A percentile compares a stretch with the other conserved stretches of the same genome.
These are phyloP conservation scores for Ametastegia equiseti DNA, from an alignment of 2,888 invertebrate species.

Conservation along the genomic window DNA sequence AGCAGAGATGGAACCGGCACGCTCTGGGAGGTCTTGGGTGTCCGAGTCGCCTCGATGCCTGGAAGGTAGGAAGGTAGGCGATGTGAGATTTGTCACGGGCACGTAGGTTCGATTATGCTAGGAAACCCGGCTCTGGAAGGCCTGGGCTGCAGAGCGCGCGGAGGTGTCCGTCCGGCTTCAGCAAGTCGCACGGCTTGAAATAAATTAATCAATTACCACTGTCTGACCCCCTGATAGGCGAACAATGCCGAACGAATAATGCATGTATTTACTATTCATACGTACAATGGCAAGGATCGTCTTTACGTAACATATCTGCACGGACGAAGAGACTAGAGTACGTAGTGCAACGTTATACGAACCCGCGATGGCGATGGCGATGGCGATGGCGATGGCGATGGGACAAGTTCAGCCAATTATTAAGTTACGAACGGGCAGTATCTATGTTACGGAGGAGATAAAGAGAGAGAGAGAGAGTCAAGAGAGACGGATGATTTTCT, in stretches of 20 bases:
- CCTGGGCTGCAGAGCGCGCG: no score
- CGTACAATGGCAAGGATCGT: slow-evolving; percentile 27
- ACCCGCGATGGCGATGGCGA: no score
- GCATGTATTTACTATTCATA: slow-evolving; percentile 49
- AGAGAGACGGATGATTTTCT: not conserved
- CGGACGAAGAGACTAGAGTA: no score
- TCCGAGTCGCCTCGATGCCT: not conserved
- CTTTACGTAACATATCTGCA: no score
- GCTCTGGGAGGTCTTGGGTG: slow-evolving; percentile 4
- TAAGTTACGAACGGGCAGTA: slow-evolving; percentile 3
- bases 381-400: no score
- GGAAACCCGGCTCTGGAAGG: not conserved
- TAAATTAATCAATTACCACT: slow-evolving; percentile 69
- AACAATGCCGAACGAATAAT: slow-evolving; percentile 69
- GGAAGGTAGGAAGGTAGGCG: no score
- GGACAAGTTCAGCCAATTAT: slow-evolving; percentile 7
- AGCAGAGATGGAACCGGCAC: not conserved
- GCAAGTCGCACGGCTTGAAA: slow-evolving; percentile 51
- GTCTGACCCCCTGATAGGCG: slow-evolving; percentile 61
- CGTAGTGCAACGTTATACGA: no score
- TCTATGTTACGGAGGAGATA: not conserved
- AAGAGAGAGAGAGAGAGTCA: slow-evolving; percentile 28
- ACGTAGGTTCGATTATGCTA: slow-evolving; percentile 19
- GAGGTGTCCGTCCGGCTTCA: not conserved
- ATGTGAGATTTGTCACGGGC: not conserved